Base-by-base conservation (phyloP, 2,113 vertebrate genomes). In the Spheniscus mendiculus region DNA sequence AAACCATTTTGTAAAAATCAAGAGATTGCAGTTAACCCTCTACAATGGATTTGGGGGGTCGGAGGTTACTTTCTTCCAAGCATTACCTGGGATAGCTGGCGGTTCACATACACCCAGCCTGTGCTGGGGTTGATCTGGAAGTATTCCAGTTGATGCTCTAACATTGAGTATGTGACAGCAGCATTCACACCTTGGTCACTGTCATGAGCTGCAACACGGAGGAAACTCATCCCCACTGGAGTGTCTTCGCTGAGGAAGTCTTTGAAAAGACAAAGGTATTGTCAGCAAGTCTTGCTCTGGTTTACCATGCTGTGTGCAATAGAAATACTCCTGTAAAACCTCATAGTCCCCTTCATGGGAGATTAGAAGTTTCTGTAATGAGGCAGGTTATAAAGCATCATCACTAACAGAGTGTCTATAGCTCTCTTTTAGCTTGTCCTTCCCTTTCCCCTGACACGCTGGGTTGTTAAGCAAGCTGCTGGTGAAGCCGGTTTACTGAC, bases 141-240 rank as follows among this genome's bases (percentile, higher is more conserved):
- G 97, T 99, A 99, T 7, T 98, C 98, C 9, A 97, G 98, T 15
- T 95, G 97, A 56, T 99, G 98, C 71, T 91, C 97, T 72, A 98
- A 97, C 96, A 99, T 96, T 2, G 99, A 98, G 96, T 99, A 99
- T 3, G 97, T 96, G 93, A 99, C 97, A 90, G 98, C 98, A 4
- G 99, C 98, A 63, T 99, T 99, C 92, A 98, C 98, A 29, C 99
- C 99, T 97, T 99, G 99, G 98, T 99, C 99, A 8, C 98, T 98
- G 36, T 99, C 99, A 17, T 99, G 98, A 52, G 99, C 99, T 9
- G 98, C 98, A 12, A 98, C 98, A 34, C 95, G 97, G 77, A 99
- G 97, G 91, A 99, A 99, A 91, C 99, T 99, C 7, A 96, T 99
- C 36, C 99, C 99, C 44, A 99, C 98, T 0, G 98, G 97, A 17